These are phyloP conservation scores for Jordanella pulchra DNA, from an alignment of 2,797 vertebrate genomes.

Conservation along the genomic window DNA sequence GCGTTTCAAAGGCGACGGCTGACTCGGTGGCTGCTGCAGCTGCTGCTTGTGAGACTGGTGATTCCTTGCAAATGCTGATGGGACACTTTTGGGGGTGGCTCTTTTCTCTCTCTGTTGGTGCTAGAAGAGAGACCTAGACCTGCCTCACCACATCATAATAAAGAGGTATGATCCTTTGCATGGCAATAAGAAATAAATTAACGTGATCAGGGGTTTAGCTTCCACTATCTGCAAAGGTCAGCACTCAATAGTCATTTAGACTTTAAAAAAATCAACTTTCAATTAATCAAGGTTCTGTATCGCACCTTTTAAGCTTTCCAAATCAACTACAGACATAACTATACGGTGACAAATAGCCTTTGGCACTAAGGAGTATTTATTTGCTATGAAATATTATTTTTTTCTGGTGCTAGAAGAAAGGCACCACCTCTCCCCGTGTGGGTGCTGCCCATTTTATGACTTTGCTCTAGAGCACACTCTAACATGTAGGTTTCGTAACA, in stretches of 20 bases:
- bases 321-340: too few relatives aligned
- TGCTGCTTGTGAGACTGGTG: constrained; percentile 21
- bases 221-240: constrained; percentile 26
- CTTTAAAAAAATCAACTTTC: background rate
- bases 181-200: constrained; percentile 26
- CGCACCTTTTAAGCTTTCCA: too few relatives aligned
- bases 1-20: constrained; percentile 64
- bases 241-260: background rate
- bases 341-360: too few relatives aligned
- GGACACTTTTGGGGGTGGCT: constrained; percentile 55
- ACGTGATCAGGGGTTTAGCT: constrained; percentile 23
- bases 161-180: constrained; percentile 43
- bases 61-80: constrained; percentile 68
- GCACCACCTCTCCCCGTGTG: too few relatives aligned
- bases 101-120: constrained; percentile 32
- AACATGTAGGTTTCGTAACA: too few relatives aligned
- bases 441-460: too few relatives aligned
- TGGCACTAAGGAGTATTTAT: too few relatives aligned
- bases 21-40: constrained; percentile 38
- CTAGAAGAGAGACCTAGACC: constrained; percentile 38
- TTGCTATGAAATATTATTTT: too few relatives aligned
- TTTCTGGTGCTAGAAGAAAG: too few relatives aligned
- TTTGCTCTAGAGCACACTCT: too few relatives aligned
- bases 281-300: too few relatives aligned
- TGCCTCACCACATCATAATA: constrained; percentile 20